Conservation (phyloP, 1,140 invertebrate genomes). For the Zaprionus taronus region DNA sequence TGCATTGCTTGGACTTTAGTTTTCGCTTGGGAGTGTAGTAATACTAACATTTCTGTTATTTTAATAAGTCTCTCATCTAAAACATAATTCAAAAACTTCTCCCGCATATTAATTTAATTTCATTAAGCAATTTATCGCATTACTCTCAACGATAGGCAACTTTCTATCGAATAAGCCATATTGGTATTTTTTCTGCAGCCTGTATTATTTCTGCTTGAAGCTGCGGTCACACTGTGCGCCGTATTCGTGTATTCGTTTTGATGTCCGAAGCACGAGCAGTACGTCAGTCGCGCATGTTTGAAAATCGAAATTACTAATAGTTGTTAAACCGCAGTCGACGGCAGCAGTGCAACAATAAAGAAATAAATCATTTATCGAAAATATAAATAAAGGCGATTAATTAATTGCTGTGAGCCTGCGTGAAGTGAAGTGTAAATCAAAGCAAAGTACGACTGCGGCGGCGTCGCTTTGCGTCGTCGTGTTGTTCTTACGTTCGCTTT, state of each 20-base stretch:
- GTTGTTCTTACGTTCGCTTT: slow-evolving; percentile 50
- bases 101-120: neutral
- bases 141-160: neutral
- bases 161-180: neutral
- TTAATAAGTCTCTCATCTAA: neutral
- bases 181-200: neutral
- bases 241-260: slow-evolving; percentile 45
- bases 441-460: slow-evolving; percentile 52
- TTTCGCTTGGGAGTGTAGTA: too few species aligned
- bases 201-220: slow-evolving; percentile 2
- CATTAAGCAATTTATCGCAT: neutral
- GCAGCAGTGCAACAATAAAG: slow-evolving; percentile 24
- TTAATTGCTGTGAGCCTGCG: slow-evolving; percentile 9
- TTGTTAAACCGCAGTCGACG: slow-evolving; percentile 37
- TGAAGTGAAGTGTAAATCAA: slow-evolving; percentile 50
- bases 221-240: slow-evolving; percentile 31
- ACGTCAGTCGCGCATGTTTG: slow-evolving; percentile 49
- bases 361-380: slow-evolving; percentile 5
- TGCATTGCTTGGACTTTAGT: slow-evolving; percentile 1
- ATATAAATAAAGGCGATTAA: slow-evolving; percentile 4
- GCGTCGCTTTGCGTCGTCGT: slow-evolving; percentile 49
- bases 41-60: too few species aligned
- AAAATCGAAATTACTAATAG: slow-evolving; percentile 48
- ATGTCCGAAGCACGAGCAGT: slow-evolving; percentile 34
- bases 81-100: neutral